Evolutionary conservation across 2,113 vertebrate species (phyloP), one percentile per base, ranked within the genome.

Genomic region (Centropristis striata): DNA sequence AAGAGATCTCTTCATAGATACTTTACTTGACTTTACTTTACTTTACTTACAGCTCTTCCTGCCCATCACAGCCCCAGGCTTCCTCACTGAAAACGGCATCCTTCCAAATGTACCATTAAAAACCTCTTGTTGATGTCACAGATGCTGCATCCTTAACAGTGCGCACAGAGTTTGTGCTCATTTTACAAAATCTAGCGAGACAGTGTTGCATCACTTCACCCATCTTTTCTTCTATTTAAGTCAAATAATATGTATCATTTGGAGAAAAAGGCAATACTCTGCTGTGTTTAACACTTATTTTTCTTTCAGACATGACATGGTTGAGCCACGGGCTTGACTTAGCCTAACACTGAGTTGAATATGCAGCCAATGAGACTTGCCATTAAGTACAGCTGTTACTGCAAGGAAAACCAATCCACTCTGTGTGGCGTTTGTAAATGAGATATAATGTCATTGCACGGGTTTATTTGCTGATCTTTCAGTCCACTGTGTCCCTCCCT

Each of bases 361-460:
- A 90, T 86, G 86, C 80, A 90, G 84, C 82, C 55, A 50, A 39
- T 71, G 60, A 88, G 64, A 87, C 79, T 80, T 81, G 57, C 75
- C 83, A 76, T 84, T 46, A 39, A 80, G 53, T 49, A 70, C 71
- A 84, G 71, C 75, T 25, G 36, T 61, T 72, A 78, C 81, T 68
- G 74, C 69, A 73, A 83, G 60, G 59, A 55, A 53, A 67, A 46
- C 16, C 25, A 73, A 59, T 76, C 75, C 63, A 63, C 68, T 71
- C 59, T 23, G 16, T 37, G 65, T 84, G 71, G 57, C 21, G 32
- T 78, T 57, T 84, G 74, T 86, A 80, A 72, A 71, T 50, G 83
- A 84, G 66, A 58, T 58, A 42, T 39, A 64, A 42, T 28, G 75
- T 65, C 64, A 54, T 51, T 88, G 81, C 86, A 82, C 80, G 20